phyloP scores from a whole-genome alignment of 2,888 invertebrate species.

The Lepidochrysops patricia region DNA sequence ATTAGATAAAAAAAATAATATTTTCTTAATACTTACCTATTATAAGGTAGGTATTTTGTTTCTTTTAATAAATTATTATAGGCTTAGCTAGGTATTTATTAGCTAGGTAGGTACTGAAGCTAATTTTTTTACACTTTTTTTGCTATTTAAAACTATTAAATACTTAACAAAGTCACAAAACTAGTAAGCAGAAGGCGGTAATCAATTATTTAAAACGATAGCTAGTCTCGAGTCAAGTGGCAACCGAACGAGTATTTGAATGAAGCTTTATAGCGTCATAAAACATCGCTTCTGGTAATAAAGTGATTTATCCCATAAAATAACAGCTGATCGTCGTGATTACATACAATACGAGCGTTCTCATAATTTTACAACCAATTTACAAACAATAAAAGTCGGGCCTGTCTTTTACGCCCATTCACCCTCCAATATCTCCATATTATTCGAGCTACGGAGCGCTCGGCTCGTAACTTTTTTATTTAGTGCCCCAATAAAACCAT shows the following conservation, averaged over 20 bases:
- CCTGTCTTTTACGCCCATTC: slow-evolving; percentile 69
- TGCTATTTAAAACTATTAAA: not conserved
- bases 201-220: slow-evolving; percentile 15
- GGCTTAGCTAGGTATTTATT: no score
- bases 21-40: no score
- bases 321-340: slow-evolving; percentile 69
- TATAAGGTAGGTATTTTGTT: no score
- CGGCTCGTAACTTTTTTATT: slow-evolving; percentile 68
- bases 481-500: slow-evolving; percentile 64
- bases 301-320: slow-evolving; percentile 67
- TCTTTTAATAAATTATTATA: no score
- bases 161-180: not conserved
- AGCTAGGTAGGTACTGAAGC: no score
- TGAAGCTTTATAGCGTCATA: slow-evolving; percentile 52
- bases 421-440: slow-evolving; percentile 69
- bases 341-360: slow-evolving; percentile 66
- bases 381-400: slow-evolving; percentile 75
- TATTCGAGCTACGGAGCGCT: slow-evolving; percentile 51
- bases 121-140: not conserved
- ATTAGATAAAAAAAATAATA: no score
- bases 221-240: slow-evolving; percentile 27
- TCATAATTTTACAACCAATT: slow-evolving; percentile 76
- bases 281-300: slow-evolving; percentile 57
- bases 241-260: slow-evolving; percentile 42
- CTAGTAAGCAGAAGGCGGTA: not conserved